Conservation (phyloP, 2,888 invertebrate species). For the Koerneria pararmatus region DNA sequence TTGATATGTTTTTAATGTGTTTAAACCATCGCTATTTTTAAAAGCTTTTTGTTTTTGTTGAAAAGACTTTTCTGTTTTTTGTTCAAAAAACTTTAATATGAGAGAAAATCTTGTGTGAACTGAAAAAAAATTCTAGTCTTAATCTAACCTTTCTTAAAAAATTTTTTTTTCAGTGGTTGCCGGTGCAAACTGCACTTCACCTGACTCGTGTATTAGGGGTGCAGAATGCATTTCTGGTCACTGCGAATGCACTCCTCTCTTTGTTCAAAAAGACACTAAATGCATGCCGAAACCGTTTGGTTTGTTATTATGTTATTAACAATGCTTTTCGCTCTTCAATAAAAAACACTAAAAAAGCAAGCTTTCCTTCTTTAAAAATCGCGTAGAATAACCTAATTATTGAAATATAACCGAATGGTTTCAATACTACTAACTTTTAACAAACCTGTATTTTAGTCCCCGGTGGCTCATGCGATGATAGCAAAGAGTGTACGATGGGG, state of each 20-base stretch:
- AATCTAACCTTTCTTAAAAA: background rate
- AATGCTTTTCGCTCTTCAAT: slow-evolving; percentile 23
- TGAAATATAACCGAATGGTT: background rate
- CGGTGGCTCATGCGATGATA: slow-evolving; percentile 11
- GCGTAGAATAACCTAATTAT: background rate
- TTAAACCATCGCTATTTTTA: too few relatives aligned
- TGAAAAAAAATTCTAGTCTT: too few relatives aligned
- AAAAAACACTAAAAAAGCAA: background rate
- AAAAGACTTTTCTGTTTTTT: too few relatives aligned
- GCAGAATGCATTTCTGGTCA: slow-evolving; percentile 31
- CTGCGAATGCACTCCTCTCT: slow-evolving; percentile 36
- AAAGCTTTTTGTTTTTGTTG: too few relatives aligned
- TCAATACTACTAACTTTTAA: background rate
- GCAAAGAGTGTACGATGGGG: slow-evolving; percentile 30
- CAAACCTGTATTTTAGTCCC: slow-evolving; percentile 16
- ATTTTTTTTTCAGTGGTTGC: slow-evolving; percentile 38
- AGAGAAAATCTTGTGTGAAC: too few relatives aligned
- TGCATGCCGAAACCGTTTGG: slow-evolving; percentile 23
- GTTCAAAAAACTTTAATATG: too few relatives aligned
- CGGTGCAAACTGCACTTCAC: slow-evolving; percentile 40
- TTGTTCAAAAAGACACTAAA: slow-evolving; percentile 17
- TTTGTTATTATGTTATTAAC: slow-evolving; percentile 5
- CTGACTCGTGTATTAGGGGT: slow-evolving; percentile 33
- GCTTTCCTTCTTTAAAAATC: background rate
- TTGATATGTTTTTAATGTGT: too few relatives aligned